Percentiles rank a stretch among this genome's conserved stretches.
These are phyloP conservation scores for Lepidurus apus DNA, from an alignment of 1,140 invertebrate genomes.

Conservation along the genomic window DNA sequence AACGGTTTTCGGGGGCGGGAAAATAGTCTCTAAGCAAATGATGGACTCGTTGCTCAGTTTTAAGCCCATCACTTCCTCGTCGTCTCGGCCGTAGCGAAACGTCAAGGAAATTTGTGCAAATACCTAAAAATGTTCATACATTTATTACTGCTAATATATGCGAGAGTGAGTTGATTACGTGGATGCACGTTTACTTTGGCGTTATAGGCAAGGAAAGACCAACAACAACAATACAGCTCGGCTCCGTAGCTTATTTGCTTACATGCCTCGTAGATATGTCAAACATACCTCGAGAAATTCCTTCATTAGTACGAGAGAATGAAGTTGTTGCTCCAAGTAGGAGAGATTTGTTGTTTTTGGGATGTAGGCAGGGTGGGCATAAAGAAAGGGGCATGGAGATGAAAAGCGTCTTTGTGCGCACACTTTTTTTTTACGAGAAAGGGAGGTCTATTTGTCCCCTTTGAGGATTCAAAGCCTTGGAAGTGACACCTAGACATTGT, in stretches of 20 bases:
- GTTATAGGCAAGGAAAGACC: too few species aligned
- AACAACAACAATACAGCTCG: neutral
- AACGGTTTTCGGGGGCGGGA: constrained; percentile 54
- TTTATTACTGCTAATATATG: neutral
- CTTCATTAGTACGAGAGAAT: neutral
- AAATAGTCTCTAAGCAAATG: constrained; percentile 76
- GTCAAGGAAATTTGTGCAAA: constrained; percentile 78
- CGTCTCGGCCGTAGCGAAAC: constrained; percentile 82
- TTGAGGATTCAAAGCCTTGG: too few species aligned
- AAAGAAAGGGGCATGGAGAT: neutral
- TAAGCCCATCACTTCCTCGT: constrained; percentile 87
- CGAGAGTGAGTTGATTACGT: neutral
- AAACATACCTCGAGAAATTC: neutral
- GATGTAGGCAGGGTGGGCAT: neutral
- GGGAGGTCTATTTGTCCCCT: neutral
- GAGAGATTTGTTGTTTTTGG: neutral
- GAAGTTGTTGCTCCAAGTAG: neutral
- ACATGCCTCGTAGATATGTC: neutral
- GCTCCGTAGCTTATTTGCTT: neutral
- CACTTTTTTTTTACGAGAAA: neutral
- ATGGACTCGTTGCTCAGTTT: constrained; percentile 87
- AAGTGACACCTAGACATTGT: too few species aligned
- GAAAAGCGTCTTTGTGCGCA: neutral
- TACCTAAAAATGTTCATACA: constrained; percentile 49
- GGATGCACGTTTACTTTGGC: too few species aligned